Evolutionary conservation across 1,140 invertebrate genomes (phyloP).

Genomic region (Caenorhabditis latens): DNA sequence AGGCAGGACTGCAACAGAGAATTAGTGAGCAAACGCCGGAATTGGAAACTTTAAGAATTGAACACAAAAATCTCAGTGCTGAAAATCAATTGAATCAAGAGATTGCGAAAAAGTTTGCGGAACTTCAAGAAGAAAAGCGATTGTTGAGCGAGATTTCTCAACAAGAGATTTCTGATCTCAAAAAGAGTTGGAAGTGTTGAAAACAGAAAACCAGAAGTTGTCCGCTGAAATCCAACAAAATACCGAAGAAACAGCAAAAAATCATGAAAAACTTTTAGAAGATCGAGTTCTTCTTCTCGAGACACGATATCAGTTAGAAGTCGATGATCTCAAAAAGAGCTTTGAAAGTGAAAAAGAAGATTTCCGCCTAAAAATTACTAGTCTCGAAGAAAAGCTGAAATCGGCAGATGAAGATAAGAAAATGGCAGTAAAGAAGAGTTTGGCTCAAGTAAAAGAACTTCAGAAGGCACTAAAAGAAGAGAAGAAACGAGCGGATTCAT

Average conservation of each 20-base stretch:
- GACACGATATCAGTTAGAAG: slow-evolving; percentile 31
- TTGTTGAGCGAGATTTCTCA: not conserved
- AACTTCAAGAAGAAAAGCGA: slow-evolving; percentile 7
- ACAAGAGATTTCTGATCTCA: slow-evolving; percentile 19
- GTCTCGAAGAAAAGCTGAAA: slow-evolving; percentile 29
- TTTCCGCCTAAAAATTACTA: not conserved
- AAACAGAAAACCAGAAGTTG: not conserved
- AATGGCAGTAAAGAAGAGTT: slow-evolving; percentile 58
- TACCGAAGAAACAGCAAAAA: not conserved
- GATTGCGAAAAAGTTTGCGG: not conserved
- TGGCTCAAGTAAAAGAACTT: slow-evolving; percentile 57
- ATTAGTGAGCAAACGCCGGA: not conserved
- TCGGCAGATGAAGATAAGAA: slow-evolving; percentile 30
- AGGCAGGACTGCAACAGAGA: not conserved
- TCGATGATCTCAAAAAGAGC: slow-evolving; percentile 16
- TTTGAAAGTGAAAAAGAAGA: slow-evolving; percentile 11
- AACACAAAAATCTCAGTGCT: not conserved
- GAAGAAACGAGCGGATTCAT: slow-evolving; percentile 59
- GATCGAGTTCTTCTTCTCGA: slow-evolving; percentile 36
- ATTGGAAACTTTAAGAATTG: not conserved
- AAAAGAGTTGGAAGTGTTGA: slow-evolving; percentile 6
- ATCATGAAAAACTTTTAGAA: slow-evolving; percentile 41
- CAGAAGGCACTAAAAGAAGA: slow-evolving; percentile 60
- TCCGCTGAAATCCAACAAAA: slow-evolving; percentile 11
- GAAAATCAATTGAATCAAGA: slow-evolving; percentile 27